A percentile compares a stretch with the other conserved stretches of the same genome.
Conservation (phyloP, 64 coral and sea anemone species). For the Porites australiensis region DNA sequence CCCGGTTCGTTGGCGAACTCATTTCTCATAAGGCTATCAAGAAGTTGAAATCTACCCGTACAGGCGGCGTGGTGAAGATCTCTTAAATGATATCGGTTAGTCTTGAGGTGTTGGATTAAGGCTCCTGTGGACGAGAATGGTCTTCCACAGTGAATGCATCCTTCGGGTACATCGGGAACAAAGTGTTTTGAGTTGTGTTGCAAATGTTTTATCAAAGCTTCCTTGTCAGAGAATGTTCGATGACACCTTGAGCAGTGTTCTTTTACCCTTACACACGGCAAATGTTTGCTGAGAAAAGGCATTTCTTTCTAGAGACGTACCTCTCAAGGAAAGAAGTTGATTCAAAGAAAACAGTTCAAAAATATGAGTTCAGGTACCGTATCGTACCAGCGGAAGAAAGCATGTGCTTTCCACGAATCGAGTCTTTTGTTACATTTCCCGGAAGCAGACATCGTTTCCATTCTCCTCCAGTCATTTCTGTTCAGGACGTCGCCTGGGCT, state of each 20-base stretch:
- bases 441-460: too few species aligned
- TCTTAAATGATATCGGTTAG: constrained; percentile 46
- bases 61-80: constrained; percentile 83
- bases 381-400: too few species aligned
- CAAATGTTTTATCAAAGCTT: constrained; percentile 53
- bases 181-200: constrained; percentile 47
- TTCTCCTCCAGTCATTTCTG: too few species aligned
- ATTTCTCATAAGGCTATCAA: constrained; percentile 49
- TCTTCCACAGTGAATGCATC: constrained; percentile 30
- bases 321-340: not conserved
- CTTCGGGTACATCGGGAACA: not conserved
- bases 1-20: constrained; percentile 51
- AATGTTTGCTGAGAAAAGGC: constrained; percentile 49
- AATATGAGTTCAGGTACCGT: too few species aligned
- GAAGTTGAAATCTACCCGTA: constrained; percentile 49
- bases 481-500: too few species aligned
- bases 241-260: constrained; percentile 4
- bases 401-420: too few species aligned
- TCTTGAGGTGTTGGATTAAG: constrained; percentile 67
- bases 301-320: not conserved
- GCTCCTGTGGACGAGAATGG: constrained; percentile 12
- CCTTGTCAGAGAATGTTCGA: constrained; percentile 37
- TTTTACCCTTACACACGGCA: constrained; percentile 41
- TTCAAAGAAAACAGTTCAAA: too few species aligned
- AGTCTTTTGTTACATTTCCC: too few species aligned